Base-by-base conservation (phyloP, 2,888 invertebrate species). In the Latheticus oryzae region DNA sequence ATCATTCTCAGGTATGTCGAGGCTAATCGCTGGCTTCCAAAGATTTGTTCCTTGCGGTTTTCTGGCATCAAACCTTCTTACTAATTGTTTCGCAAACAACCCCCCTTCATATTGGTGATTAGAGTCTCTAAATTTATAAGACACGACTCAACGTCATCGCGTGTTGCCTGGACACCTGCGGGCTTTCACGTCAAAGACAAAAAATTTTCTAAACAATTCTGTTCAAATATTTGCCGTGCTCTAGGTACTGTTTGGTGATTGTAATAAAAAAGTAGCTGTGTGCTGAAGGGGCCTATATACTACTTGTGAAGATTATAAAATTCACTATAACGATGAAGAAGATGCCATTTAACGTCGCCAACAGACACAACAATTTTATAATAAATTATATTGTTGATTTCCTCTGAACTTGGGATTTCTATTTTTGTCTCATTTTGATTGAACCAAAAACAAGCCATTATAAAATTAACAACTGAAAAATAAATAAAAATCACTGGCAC, bases 271-370 rank as follows among this genome's bases (percentile, higher is more conserved):
- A n/a, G n/a, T n/a, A n/a, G n/a, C n/a, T n/a, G n/a, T n/a, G n/a
- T n/a, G n/a, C n/a, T n/a, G n/a, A n/a, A n/a, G n/a, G n/a, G n/a
- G n/a, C n/a, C n/a, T n/a, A n/a, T n/a, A n/a, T n/a, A n/a, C n/a
- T n/a, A n/a, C n/a, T n/a, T n/a, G n/a, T n/a, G n/a, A 7, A 97
- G 83, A 51, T 93, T 91, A 63, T 87, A 88, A 79, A 97, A 97
- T 70, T 96, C 94, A 74, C 87, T 93, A 81, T 95, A 97, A 64
- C 97, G 86, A 78, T 91, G 90, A 68, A 85, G 85, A 4, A 96
- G 89, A 63, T 83, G 85, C 97, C 97, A 97, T 58, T 85, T 82
- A 56, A 90, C 83, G 58, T 85, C 80, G n/a, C 85, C 88, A 12
- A 93, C 85, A 71, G 81, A 84, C 69, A 90, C 83, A 71, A 82